A percentile compares a stretch with the other conserved stretches of the same genome.
Conservation (phyloP, 2,113 vertebrate species). For the Notiomystis cincta region DNA sequence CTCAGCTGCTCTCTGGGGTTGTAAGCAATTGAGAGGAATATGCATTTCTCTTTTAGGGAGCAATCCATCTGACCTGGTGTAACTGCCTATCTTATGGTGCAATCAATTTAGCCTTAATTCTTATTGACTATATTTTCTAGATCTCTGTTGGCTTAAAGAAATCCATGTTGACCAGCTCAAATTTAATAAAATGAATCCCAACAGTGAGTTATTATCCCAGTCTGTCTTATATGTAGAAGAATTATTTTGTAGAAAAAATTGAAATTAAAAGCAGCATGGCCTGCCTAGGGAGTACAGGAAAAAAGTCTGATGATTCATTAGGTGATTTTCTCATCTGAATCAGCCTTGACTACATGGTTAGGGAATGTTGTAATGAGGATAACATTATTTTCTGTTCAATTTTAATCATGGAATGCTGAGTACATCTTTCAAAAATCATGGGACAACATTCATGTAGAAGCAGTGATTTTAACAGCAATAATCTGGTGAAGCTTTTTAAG, state of each 20-base stretch:
- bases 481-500: neutral
- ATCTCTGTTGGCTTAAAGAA: neutral
- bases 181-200: neutral
- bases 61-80: neutral
- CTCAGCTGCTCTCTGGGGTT: neutral
- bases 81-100: neutral
- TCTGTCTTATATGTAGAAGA: neutral
- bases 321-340: neutral
- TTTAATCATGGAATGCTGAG: neutral
- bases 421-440: neutral
- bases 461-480: neutral
- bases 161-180: neutral
- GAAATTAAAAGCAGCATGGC: neutral
- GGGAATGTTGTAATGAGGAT: neutral
- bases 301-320: neutral
- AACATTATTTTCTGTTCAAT: neutral
- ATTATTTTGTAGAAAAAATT: neutral
- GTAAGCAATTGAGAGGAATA: neutral
- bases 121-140: neutral
- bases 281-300: neutral
- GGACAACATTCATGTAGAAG: neutral
- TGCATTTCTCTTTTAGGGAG: neutral
- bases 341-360: neutral
- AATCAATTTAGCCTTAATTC: neutral
- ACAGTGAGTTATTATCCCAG: neutral